These are phyloP conservation scores for Tuberolachnus salignus DNA, from an alignment of 2,888 invertebrate species.

Conservation along the genomic window DNA sequence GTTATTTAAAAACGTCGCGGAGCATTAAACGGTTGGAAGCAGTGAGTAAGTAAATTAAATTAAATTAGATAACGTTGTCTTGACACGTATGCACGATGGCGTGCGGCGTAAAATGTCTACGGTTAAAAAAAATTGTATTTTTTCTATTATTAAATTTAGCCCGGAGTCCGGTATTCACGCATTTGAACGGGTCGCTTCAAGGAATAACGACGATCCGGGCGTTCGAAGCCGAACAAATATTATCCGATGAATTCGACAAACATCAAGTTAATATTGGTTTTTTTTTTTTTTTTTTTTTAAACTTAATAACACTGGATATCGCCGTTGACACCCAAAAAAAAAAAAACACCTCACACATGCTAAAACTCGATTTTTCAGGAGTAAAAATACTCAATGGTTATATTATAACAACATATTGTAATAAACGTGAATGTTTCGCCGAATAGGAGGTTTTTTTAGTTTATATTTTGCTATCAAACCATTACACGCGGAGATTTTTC, in stretches of 20 bases:
- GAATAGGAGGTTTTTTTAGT: too few relatives aligned
- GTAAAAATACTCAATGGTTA: too few relatives aligned
- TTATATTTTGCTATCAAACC: too few relatives aligned
- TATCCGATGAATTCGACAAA: slow-evolving; percentile 79
- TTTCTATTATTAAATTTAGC: slow-evolving; percentile 66
- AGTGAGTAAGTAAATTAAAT: slow-evolving; percentile 66
- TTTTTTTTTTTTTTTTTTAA: slow-evolving; percentile 57
- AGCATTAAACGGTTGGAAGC: slow-evolving; percentile 74
- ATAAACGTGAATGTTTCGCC: too few relatives aligned
- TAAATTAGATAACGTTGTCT: neutral
- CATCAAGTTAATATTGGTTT: slow-evolving; percentile 67
- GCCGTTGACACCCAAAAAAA: too few relatives aligned
- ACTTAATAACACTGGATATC: too few relatives aligned
- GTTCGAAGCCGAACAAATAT: slow-evolving; percentile 79
- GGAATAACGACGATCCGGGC: slow-evolving; percentile 92
- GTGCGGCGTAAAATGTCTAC: neutral
- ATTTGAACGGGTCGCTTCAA: slow-evolving; percentile 85
- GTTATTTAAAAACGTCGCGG: slow-evolving; percentile 73
- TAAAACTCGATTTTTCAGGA: too few relatives aligned
- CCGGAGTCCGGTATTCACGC: slow-evolving; percentile 92
- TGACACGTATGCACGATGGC: too few relatives aligned
- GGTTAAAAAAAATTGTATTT: neutral
- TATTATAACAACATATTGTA: too few relatives aligned
- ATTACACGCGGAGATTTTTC: too few relatives aligned
- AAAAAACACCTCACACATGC: too few relatives aligned